Percentiles rank a stretch among this genome's conserved stretches.
phyloP scores from a whole-genome alignment of 2,888 invertebrate species.

The Cheiracanthium punctorium region DNA sequence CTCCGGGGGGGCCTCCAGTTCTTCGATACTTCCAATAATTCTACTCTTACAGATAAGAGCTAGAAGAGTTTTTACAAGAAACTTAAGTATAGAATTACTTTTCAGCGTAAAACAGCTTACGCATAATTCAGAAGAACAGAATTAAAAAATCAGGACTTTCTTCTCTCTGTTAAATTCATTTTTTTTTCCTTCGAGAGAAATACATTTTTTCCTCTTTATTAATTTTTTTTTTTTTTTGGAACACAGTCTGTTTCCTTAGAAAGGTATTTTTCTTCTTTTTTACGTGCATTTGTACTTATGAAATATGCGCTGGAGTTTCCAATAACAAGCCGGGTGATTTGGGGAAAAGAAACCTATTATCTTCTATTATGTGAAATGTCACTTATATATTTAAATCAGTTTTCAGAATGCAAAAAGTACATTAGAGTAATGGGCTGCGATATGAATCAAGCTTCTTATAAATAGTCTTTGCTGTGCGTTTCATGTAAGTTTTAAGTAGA shows the following conservation, averaged over 20 bases:
- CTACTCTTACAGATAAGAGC: background rate
- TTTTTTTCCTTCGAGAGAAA: background rate
- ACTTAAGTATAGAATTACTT: background rate
- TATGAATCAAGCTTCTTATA: too few species aligned
- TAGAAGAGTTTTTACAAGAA: background rate
- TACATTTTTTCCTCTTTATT: too few species aligned
- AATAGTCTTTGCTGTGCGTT: too few species aligned
- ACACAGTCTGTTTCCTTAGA: background rate
- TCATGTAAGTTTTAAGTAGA: too few species aligned
- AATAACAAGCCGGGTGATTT: background rate
- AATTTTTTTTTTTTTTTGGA: background rate
- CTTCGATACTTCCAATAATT: background rate
- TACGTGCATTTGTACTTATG: too few species aligned
- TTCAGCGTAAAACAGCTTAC: background rate
- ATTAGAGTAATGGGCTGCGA: too few species aligned
- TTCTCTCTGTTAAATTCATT: background rate
- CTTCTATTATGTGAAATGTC: background rate
- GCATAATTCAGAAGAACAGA: conserved; percentile 21
- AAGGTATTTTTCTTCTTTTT: background rate
- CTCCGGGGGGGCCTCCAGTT: conserved; percentile 16
- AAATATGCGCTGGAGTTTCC: background rate
- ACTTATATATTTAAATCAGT: too few species aligned
- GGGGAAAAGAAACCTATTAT: background rate
- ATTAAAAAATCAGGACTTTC: background rate
- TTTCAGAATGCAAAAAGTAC: too few species aligned